Percentiles rank a stretch among this genome's conserved stretches.
phyloP scores from a whole-genome alignment of 2,797 vertebrate species.

The Takifugu ocellatus region DNA sequence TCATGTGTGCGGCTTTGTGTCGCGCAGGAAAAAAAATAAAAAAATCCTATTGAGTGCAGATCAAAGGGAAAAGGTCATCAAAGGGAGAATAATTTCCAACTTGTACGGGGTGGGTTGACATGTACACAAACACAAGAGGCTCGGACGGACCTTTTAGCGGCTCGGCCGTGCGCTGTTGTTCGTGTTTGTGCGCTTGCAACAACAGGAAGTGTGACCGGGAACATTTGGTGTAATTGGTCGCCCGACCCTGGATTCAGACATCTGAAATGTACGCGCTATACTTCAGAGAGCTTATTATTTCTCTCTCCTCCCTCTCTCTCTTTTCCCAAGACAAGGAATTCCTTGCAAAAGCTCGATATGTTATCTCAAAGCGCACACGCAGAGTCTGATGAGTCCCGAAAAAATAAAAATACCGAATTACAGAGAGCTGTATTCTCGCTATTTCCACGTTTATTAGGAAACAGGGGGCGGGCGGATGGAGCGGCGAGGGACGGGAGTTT shows the following conservation, averaged over 20 bases:
- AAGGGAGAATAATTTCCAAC: conserved; percentile 34
- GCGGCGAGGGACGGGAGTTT: conserved; percentile 26
- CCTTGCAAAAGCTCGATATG: conserved; percentile 31
- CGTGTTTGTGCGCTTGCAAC: conserved; percentile 8
- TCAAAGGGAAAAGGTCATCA: conserved; percentile 62
- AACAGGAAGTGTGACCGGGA: conserved; percentile 17
- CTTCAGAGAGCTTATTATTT: conserved; percentile 47
- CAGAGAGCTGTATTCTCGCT: conserved; percentile 17
- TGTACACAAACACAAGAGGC: conserved; percentile 9
- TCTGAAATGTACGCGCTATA: conserved; percentile 35
- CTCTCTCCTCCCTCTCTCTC: conserved; percentile 5
- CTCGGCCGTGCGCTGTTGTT: not conserved
- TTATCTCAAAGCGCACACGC: conserved; percentile 68
- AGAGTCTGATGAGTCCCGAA: conserved; percentile 54
- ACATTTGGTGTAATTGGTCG: conserved; percentile 26
- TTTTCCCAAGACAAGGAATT: conserved; percentile 50
- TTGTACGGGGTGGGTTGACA: conserved; percentile 9
- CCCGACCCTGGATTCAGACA: conserved; percentile 47
- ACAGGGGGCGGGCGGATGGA: conserved; percentile 28
- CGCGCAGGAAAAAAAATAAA: conserved; percentile 29
- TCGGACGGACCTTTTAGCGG: conserved; percentile 21
- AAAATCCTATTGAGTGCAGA: conserved; percentile 46
- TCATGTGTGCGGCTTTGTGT: conserved; percentile 62
- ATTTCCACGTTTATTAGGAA: conserved; percentile 14
- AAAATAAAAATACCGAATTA: conserved; percentile 43